phyloP scores from a whole-genome alignment of 1,140 invertebrate species.

The Diabrotica virgifera region DNA sequence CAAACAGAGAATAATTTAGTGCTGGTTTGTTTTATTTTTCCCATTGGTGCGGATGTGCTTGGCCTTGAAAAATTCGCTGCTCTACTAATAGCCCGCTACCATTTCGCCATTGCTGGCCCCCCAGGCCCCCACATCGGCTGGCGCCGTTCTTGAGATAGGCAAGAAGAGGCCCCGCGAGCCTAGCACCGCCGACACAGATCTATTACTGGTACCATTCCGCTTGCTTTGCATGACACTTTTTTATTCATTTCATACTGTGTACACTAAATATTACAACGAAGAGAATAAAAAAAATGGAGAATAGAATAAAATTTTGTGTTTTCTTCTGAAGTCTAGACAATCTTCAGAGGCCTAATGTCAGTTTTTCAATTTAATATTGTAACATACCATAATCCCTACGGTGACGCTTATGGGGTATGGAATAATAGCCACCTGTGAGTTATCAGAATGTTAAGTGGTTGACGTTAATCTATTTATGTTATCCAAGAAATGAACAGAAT shows the following conservation, averaged over 20 bases:
- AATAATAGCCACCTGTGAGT: too few species aligned
- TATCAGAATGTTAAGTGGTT: too few species aligned
- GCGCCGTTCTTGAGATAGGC: constrained; percentile 68
- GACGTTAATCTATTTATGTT: too few species aligned
- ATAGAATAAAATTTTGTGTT: too few species aligned
- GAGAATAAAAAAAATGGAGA: too few species aligned
- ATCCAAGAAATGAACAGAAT: too few species aligned
- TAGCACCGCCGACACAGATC: constrained; percentile 68
- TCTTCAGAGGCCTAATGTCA: too few species aligned
- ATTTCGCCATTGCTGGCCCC: constrained; percentile 52
- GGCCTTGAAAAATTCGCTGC: constrained; percentile 43
- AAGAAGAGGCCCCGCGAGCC: constrained; percentile 83
- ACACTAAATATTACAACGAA: constrained; percentile 8
- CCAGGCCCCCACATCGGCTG: constrained; percentile 47
- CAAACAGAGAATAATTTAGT: constrained; percentile 40
- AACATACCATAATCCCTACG: too few species aligned
- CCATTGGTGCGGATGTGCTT: constrained; percentile 48
- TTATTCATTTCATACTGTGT: constrained; percentile 26
- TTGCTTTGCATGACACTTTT: constrained; percentile 62
- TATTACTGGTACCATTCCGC: constrained; percentile 81
- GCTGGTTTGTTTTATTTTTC: constrained; percentile 49
- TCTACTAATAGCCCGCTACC: constrained; percentile 55
- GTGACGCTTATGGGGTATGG: too few species aligned
- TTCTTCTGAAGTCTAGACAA: too few species aligned
- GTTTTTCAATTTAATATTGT: too few species aligned